Conservation (phyloP, 2,888 invertebrate genomes). For the Ariolimax columbianus region DNA sequence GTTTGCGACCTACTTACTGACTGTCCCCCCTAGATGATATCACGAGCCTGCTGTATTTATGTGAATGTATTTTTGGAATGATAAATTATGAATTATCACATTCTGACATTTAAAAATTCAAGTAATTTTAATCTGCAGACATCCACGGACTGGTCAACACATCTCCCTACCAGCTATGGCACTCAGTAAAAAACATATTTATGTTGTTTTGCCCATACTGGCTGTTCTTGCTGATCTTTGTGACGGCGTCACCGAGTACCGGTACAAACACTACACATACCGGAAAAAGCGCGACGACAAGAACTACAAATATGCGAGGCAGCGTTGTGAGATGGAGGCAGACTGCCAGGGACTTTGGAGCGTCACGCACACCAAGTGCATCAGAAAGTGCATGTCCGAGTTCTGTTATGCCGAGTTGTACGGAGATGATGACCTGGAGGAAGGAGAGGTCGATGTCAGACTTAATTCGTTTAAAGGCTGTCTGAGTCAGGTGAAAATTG, state of each 20-base stretch:
- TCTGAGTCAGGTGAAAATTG: slow-evolving; percentile 58
- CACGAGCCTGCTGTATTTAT: no score
- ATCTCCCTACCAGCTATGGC: not conserved
- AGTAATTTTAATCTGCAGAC: not conserved
- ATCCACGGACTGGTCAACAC: not conserved
- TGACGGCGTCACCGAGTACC: slow-evolving; percentile 42
- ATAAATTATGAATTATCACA: no score
- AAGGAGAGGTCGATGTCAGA: slow-evolving; percentile 76
- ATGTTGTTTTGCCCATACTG: not conserved
- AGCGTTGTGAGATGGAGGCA: slow-evolving; percentile 69
- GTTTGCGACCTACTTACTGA: no score
- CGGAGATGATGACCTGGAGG: slow-evolving; percentile 73
- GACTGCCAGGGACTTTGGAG: slow-evolving; percentile 68
- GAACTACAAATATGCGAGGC: slow-evolving; percentile 66
- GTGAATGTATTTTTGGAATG: no score
- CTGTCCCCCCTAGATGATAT: no score
- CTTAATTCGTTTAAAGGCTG: slow-evolving; percentile 77
- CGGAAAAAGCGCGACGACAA: slow-evolving; percentile 64
- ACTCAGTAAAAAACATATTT: not conserved
- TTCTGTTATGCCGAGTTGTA: slow-evolving; percentile 73
- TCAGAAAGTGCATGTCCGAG: slow-evolving; percentile 70
- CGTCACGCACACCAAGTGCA: slow-evolving; percentile 69
- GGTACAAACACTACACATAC: slow-evolving; percentile 55
- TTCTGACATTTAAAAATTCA: no score
- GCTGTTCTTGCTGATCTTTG: not conserved